Percentiles rank a stretch among this genome's conserved stretches.
phyloP scores from a whole-genome alignment of 2,888 invertebrate genomes.

The Nasonia oneida region DNA sequence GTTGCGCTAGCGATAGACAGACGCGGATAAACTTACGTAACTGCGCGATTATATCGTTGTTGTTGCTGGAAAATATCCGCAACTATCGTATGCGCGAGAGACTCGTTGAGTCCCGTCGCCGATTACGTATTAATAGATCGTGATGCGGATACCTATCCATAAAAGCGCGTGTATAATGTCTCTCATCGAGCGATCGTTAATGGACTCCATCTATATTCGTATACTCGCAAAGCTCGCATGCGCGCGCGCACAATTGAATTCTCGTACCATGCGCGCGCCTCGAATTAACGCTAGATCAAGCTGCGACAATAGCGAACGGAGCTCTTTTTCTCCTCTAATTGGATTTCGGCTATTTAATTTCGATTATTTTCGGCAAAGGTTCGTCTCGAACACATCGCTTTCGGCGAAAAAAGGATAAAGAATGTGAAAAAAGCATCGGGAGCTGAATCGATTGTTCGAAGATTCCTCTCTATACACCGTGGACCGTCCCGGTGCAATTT shows the following conservation, averaged over 20 bases:
- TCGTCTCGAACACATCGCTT: neutral
- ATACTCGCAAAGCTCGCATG: neutral
- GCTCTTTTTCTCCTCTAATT: neutral
- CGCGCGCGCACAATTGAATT: neutral
- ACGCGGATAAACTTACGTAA: no score
- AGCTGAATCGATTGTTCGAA: constrained; percentile 10
- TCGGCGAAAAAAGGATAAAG: neutral
- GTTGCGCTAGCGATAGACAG: no score
- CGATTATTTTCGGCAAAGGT: neutral
- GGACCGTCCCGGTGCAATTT: neutral
- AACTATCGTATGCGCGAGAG: neutral
- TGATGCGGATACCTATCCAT: neutral
- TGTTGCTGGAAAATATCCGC: neutral
- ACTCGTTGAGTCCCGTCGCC: neutral
- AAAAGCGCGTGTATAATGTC: neutral
- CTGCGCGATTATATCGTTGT: neutral
- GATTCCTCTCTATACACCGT: neutral
- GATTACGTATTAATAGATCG: neutral
- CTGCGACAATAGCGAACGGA: neutral
- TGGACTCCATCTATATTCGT: neutral
- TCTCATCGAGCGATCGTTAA: constrained; percentile 9
- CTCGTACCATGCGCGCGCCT: neutral
- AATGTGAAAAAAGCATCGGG: neutral
- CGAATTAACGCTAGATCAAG: neutral
- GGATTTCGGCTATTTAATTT: neutral